Evolutionary conservation across 2,888 invertebrate species (phyloP).

Genomic region (Oegoconia quadripuncta): DNA sequence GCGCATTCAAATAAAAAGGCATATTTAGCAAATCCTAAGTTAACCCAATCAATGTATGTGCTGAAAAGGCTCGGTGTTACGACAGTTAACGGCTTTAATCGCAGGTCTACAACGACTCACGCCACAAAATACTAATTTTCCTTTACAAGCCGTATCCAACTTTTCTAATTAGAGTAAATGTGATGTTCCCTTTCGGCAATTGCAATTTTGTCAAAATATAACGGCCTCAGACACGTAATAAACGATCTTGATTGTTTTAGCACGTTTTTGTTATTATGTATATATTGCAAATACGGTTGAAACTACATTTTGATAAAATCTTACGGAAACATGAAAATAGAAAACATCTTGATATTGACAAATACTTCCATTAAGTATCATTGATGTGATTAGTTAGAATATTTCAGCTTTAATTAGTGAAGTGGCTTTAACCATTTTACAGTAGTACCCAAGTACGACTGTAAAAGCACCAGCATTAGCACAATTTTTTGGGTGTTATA

Average conservation of each 20-base stretch:
- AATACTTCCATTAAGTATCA: too few relatives aligned
- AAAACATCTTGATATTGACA: too few relatives aligned
- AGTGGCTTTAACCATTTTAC: too few relatives aligned
- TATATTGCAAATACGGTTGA: too few relatives aligned
- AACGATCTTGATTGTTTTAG: constrained; percentile 2
- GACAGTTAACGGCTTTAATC: constrained; percentile 54
- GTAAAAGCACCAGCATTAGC: too few relatives aligned
- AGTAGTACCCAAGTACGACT: too few relatives aligned
- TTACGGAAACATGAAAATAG: too few relatives aligned
- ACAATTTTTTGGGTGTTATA: too few relatives aligned
- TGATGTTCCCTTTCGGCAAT: constrained; percentile 55
- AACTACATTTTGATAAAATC: too few relatives aligned
- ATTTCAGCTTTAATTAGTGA: too few relatives aligned
- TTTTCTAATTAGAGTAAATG: constrained; percentile 71
- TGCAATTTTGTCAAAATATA: constrained; percentile 42
- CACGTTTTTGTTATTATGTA: background rate
- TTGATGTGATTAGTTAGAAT: too few relatives aligned
- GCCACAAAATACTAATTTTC: constrained; percentile 70
- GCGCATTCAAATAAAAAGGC: background rate
- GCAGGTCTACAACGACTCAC: constrained; percentile 56
- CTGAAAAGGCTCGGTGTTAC: constrained; percentile 31
- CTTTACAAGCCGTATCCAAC: constrained; percentile 67
- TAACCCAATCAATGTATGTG: background rate
- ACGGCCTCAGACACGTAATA: constrained; percentile 13
- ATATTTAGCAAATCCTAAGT: background rate